These are phyloP conservation scores for Corythoichthys haematopterus DNA, from an alignment of 2,113 vertebrate species.

Conservation along the genomic window DNA sequence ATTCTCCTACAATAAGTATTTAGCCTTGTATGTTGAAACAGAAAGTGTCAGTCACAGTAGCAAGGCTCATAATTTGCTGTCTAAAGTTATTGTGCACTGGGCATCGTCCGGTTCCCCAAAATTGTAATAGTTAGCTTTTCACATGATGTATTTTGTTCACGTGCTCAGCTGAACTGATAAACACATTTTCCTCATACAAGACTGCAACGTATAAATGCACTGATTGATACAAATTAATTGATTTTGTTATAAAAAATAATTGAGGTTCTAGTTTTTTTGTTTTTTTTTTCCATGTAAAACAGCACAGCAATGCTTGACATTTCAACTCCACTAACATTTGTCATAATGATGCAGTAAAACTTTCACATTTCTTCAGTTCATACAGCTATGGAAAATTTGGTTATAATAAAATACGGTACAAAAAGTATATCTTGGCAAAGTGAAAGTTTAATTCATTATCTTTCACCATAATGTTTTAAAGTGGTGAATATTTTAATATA, in stretches of 20 bases:
- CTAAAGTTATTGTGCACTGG: conserved; percentile 52
- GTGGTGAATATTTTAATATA: background rate
- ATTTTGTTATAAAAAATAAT: background rate
- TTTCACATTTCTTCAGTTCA: background rate
- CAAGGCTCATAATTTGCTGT: conserved; percentile 67
- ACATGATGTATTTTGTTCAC: conserved; percentile 49
- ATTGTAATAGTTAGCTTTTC: conserved; percentile 45
- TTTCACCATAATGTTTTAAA: background rate
- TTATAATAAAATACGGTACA: background rate
- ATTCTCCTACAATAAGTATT: conserved; percentile 34
- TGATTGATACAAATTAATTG: too few species aligned
- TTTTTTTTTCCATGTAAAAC: too few species aligned
- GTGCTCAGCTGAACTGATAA: conserved; percentile 52
- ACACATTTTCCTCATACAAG: background rate
- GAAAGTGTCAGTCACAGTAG: conserved; percentile 59
- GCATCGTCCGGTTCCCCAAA: conserved; percentile 65
- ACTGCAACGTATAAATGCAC: too few species aligned
- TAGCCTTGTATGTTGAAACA: conserved; percentile 58
- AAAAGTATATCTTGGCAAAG: background rate
- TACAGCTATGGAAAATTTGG: background rate
- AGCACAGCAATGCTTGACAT: background rate
- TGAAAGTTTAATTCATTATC: background rate
- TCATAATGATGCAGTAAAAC: background rate
- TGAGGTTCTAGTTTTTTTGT: background rate
- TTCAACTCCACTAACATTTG: background rate